A percentile compares a stretch with the other conserved stretches of the same genome.
These are phyloP conservation scores for Schizotus pectinicornis DNA, from an alignment of 2,888 invertebrate species.

Conservation along the genomic window DNA sequence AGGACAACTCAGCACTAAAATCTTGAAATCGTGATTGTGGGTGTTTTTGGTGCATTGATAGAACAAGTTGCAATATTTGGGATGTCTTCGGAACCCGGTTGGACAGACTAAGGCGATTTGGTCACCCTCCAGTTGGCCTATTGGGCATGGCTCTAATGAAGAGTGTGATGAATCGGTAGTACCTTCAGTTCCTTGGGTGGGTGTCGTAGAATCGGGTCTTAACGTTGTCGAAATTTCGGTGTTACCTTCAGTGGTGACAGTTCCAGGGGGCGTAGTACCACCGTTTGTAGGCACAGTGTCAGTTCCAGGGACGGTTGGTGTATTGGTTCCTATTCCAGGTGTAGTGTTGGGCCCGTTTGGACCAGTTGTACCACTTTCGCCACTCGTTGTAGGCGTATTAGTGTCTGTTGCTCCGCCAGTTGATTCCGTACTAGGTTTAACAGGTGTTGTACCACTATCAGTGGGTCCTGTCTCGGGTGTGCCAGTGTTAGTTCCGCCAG, in stretches of 20 bases:
- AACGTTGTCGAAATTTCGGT: conserved; percentile 1
- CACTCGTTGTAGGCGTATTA: no score
- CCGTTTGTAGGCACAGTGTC: conserved; percentile 23
- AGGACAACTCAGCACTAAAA: conserved; percentile 78
- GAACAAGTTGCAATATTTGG: conserved; percentile 81
- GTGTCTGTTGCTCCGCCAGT: no score
- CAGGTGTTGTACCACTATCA: conserved; percentile 18
- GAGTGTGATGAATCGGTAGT: conserved; percentile 37
- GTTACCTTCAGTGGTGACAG: conserved; percentile 1
- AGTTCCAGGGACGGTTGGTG: no score
- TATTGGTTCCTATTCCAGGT: background rate
- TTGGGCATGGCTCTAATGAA: conserved; percentile 54
- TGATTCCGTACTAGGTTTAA: conserved; percentile 29
- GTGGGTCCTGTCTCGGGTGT: conserved; percentile 23
- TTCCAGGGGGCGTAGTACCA: conserved; percentile 14
- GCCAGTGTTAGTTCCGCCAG: conserved; percentile 9
- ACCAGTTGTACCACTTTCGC: no score
- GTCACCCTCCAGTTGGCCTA: conserved; percentile 69
- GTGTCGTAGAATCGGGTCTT: no score
- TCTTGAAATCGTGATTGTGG: conserved; percentile 72
- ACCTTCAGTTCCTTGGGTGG: background rate
- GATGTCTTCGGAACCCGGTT: conserved; percentile 82
- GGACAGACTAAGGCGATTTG: conserved; percentile 80
- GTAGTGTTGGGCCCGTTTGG: conserved; percentile 5
- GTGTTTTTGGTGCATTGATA: conserved; percentile 79